A percentile compares a stretch with the other conserved stretches of the same genome.
phyloP scores from a whole-genome alignment of 2,797 vertebrate genomes.

The Xenops minutus region DNA sequence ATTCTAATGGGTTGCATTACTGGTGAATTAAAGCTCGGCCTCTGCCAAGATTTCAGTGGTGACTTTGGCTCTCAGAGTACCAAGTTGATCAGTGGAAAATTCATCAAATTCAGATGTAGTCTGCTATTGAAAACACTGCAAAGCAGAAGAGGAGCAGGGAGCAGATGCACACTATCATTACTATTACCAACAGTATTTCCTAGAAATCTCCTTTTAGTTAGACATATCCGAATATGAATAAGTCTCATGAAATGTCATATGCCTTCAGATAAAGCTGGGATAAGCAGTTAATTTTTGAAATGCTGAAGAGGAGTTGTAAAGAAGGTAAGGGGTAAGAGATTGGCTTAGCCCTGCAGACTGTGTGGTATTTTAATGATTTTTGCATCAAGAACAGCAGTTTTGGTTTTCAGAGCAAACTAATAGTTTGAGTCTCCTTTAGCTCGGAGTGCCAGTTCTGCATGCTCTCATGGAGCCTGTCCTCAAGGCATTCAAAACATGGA shows the following conservation, averaged over 20 bases:
- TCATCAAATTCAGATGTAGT: background rate
- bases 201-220: background rate
- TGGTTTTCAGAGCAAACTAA: background rate
- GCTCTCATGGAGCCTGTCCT: background rate
- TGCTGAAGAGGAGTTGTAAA: background rate
- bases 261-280: background rate
- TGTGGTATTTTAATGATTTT: background rate
- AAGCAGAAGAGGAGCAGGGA: background rate
- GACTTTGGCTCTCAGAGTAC: background rate
- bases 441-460: background rate
- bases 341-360: background rate
- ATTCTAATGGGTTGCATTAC: background rate
- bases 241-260: background rate
- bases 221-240: background rate
- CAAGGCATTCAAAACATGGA: background rate
- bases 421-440: background rate
- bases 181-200: background rate
- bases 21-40: background rate
- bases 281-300: background rate
- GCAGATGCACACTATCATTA: background rate
- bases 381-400: background rate
- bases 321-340: background rate
- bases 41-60: conserved; percentile 22
- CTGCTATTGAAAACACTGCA: background rate
- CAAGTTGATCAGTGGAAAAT: background rate